phyloP scores from a whole-genome alignment of 2,797 vertebrate species.

The Loris lydekkerianus region DNA sequence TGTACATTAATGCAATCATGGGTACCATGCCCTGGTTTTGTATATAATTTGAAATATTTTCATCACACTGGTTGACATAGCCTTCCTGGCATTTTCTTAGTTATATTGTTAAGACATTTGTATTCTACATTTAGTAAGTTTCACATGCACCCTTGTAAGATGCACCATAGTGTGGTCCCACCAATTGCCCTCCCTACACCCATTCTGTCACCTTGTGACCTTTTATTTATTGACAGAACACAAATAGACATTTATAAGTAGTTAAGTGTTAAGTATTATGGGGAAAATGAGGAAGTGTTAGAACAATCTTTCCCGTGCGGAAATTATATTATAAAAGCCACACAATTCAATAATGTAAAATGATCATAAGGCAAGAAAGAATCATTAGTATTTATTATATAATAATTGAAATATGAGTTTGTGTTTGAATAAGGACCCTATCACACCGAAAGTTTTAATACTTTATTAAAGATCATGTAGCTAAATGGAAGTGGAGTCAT shows the following conservation, averaged over 20 bases:
- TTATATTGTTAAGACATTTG: too few relatives aligned
- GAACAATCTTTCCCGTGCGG: background rate
- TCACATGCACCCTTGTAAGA: too few relatives aligned
- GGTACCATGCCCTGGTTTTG: too few relatives aligned
- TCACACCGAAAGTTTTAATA: background rate
- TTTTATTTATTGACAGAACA: constrained; percentile 10
- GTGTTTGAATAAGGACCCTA: background rate
- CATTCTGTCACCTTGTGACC: background rate
- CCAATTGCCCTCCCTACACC: too few relatives aligned
- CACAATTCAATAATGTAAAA: constrained; percentile 5
- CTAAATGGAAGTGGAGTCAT: background rate
- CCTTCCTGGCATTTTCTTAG: too few relatives aligned
- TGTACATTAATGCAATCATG: too few relatives aligned
- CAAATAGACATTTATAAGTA: background rate
- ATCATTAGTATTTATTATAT: background rate
- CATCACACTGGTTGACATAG: too few relatives aligned
- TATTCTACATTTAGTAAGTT: too few relatives aligned
- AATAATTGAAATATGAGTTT: background rate
- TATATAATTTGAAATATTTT: too few relatives aligned
- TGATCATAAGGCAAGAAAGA: background rate
- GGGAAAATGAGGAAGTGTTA: background rate
- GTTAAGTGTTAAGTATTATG: background rate
- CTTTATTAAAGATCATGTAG: background rate
- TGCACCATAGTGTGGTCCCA: too few relatives aligned
- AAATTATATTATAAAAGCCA: background rate